A percentile compares a stretch with the other conserved stretches of the same genome.
phyloP scores from a whole-genome alignment of 1,140 invertebrate genomes.

The Triops longicaudatus region DNA sequence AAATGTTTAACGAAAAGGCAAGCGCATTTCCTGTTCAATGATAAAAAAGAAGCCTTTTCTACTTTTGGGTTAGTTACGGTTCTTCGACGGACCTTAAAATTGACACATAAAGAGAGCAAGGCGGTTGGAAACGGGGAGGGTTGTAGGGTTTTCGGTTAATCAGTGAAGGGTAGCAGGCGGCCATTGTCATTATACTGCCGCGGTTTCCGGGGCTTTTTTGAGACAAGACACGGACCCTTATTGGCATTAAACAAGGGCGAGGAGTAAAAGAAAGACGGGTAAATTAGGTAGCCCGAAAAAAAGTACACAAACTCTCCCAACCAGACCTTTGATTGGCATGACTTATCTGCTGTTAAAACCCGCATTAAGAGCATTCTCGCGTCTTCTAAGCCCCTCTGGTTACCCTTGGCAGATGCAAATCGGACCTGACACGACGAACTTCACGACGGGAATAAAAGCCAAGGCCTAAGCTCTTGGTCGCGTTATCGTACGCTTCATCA shows the following conservation, averaged over 20 bases:
- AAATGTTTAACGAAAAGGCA: neutral
- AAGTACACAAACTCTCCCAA: neutral
- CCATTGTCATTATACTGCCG: neutral
- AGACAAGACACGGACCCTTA: neutral
- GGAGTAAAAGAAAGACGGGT: neutral
- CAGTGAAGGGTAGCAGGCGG: neutral
- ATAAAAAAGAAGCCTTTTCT: neutral
- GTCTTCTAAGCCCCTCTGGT: neutral
- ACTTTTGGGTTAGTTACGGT: neutral
- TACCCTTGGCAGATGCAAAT: neutral
- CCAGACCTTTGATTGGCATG: neutral
- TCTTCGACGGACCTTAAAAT: neutral
- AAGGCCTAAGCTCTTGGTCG: constrained; percentile 1
- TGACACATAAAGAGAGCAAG: neutral
- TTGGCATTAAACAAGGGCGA: neutral
- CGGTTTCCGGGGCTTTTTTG: neutral
- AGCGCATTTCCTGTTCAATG: constrained; percentile 7
- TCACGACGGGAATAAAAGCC: neutral
- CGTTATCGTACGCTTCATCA: neutral
- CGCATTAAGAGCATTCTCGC: constrained; percentile 2
- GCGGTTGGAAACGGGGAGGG: neutral
- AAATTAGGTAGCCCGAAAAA: neutral
- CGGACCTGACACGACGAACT: neutral
- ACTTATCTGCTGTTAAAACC: constrained; percentile 5
- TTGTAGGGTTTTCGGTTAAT: neutral